phyloP scores from a whole-genome alignment of 2,888 invertebrate species.

The Eretmocerus hayati region DNA sequence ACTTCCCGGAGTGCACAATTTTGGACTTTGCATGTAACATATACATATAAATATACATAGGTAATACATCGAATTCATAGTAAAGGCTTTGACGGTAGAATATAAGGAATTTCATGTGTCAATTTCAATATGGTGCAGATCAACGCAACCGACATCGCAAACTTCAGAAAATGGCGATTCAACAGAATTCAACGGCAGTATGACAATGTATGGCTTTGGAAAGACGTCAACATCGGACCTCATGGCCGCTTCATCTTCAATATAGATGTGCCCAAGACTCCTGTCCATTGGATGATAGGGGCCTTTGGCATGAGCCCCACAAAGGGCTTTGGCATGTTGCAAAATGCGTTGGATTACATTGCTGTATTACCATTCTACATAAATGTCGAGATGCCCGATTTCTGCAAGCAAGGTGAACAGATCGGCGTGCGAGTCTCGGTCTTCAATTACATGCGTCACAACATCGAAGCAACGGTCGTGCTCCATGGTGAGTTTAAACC shows the following conservation, averaged over 20 bases:
- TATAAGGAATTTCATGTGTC: no score
- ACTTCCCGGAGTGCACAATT: no score
- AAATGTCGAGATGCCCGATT: conserved; percentile 83
- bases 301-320: conserved; percentile 85
- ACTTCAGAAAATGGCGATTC: conserved; percentile 77
- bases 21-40: no score
- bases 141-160: conserved; percentile 61
- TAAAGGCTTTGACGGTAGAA: no score
- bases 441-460: conserved; percentile 85
- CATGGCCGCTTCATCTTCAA: conserved; percentile 85
- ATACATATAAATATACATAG: no score
- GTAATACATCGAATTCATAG: no score
- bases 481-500: conserved; percentile 48
- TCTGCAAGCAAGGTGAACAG: conserved; percentile 85
- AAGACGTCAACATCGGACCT: conserved; percentile 86
- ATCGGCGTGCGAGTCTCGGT: conserved; percentile 86
- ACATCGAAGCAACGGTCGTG: conserved; percentile 83
- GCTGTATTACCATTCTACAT: conserved; percentile 92
- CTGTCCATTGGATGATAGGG: conserved; percentile 89
- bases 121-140: conserved; percentile 45
- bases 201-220: conserved; percentile 94
- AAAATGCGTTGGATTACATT: conserved; percentile 75
- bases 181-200: conserved; percentile 85
- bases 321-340: conserved; percentile 80
- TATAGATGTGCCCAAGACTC: conserved; percentile 73